A percentile compares a stretch with the other conserved stretches of the same genome.
These are phyloP conservation scores for Dyspetes luteomarginatus DNA, from an alignment of 2,888 invertebrate species.

Conservation along the genomic window DNA sequence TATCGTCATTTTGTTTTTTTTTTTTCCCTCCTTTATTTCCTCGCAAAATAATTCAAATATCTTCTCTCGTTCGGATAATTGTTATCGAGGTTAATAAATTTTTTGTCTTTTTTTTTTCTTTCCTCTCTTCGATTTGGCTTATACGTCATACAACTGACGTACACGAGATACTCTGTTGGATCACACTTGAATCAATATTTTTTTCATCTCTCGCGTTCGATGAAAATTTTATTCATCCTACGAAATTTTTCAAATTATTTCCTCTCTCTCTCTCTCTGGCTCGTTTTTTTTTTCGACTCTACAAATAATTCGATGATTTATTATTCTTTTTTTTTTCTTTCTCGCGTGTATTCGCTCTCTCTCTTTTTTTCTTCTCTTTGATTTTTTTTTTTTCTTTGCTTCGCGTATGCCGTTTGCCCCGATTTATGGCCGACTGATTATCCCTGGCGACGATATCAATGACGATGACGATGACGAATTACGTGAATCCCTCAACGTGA, in stretches of 20 bases:
- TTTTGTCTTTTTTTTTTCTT: constrained; percentile 20
- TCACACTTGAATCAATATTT: too few relatives aligned
- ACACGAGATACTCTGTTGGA: too few relatives aligned
- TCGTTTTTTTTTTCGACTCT: constrained; percentile 43
- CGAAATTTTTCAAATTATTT: constrained; percentile 8
- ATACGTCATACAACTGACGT: too few relatives aligned
- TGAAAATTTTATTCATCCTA: too few relatives aligned
- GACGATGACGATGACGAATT: background rate
- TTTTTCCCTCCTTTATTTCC: background rate
- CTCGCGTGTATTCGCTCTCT: constrained; percentile 29
- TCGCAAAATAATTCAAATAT: constrained; percentile 23
- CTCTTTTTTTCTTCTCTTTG: constrained; percentile 35
- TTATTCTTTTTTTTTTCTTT: constrained; percentile 33
- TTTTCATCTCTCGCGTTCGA: too few relatives aligned
- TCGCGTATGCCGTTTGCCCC: constrained; percentile 40
- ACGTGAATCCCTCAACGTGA: too few relatives aligned
- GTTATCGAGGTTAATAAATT: background rate
- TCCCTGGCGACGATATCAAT: background rate
- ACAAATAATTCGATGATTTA: constrained; percentile 27
- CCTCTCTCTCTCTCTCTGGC: constrained; percentile 43
- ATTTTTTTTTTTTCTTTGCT: constrained; percentile 35
- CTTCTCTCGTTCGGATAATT: constrained; percentile 3
- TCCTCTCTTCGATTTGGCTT: too few relatives aligned
- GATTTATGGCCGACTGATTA: constrained; percentile 5
- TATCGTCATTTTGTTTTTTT: constrained; percentile 73